Evolutionary conservation across 2,113 vertebrate genomes (phyloP).

Genomic region (Lepidothrix coronata): DNA sequence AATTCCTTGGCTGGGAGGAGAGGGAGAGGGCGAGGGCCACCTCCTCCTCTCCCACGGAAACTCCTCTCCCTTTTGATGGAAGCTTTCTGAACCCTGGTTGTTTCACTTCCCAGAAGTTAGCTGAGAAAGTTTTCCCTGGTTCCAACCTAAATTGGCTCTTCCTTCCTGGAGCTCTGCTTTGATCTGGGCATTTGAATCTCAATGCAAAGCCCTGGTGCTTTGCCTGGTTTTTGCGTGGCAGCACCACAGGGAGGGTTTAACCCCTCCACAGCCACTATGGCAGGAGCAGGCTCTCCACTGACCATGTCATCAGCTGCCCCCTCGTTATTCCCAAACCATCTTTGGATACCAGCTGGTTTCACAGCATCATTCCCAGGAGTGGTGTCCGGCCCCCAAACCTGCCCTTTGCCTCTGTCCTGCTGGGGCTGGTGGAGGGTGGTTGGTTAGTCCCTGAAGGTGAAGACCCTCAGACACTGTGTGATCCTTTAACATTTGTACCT

Average conservation of each 20-base stretch:
- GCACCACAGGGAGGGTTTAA: not conserved
- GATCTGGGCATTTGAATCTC: conserved; percentile 50
- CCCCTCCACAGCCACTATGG: not conserved
- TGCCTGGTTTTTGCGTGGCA: not conserved
- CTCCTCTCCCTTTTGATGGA: not conserved
- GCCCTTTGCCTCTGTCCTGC: not conserved
- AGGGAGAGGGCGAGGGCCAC: not conserved
- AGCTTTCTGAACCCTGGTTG: conserved; percentile 3
- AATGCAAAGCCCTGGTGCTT: not conserved
- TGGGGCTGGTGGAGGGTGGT: not conserved
- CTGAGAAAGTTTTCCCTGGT: conserved; percentile 43
- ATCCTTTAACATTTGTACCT: not conserved
- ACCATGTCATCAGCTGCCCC: not conserved
- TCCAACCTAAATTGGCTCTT: conserved; percentile 53
- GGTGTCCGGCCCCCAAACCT: fast-evolving
- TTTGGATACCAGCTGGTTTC: not conserved
- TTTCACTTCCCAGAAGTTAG: conserved; percentile 53
- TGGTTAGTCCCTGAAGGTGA: not conserved
- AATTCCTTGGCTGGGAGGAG: not conserved
- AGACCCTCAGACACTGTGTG: not conserved
- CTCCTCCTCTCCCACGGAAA: not conserved
- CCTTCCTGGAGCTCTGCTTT: conserved; percentile 59
- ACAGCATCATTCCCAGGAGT: not conserved
- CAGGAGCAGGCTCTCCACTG: not conserved
- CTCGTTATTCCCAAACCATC: fast-evolving